These are phyloP conservation scores for Olivierus martensii DNA, from an alignment of 1,140 invertebrate species.

Conservation along the genomic window DNA sequence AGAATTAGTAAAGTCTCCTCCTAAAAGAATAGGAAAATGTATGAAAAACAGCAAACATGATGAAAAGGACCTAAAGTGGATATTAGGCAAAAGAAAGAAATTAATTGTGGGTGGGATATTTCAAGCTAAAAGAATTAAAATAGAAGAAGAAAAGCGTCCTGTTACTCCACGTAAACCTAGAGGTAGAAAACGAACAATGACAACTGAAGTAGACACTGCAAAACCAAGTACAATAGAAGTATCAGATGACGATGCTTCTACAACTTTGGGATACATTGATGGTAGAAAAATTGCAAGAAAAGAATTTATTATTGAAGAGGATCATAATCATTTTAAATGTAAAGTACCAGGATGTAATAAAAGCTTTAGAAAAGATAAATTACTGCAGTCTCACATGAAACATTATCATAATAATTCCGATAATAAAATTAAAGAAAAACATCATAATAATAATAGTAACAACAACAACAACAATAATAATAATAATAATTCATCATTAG, in stretches of 20 bases:
- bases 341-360: slow-evolving; percentile 68
- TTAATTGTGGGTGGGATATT: slow-evolving; percentile 16
- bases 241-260: neutral
- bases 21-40: too few species aligned
- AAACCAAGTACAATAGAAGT: neutral
- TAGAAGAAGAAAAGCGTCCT: neutral
- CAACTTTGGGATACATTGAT: neutral
- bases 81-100: slow-evolving; percentile 4
- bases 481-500: too few species aligned
- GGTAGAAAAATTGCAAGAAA: slow-evolving; percentile 23
- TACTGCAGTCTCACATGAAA: slow-evolving; percentile 41
- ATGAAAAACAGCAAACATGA: too few species aligned
- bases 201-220: neutral
- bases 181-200: neutral
- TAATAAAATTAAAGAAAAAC: slow-evolving; percentile 1
- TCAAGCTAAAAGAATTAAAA: slow-evolving; percentile 1
- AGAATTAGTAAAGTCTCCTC: too few species aligned
- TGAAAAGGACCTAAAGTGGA: too few species aligned
- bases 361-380: slow-evolving; percentile 74
- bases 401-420: slow-evolving; percentile 27
- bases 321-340: slow-evolving; percentile 43
- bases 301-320: slow-evolving; percentile 29
- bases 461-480: too few species aligned
- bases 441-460: too few species aligned
- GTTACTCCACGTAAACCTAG: neutral